Evolutionary conservation across 2,888 invertebrate genomes (phyloP), one percentile per base, ranked within the genome.

Genomic region (Dryococelus australis): DNA sequence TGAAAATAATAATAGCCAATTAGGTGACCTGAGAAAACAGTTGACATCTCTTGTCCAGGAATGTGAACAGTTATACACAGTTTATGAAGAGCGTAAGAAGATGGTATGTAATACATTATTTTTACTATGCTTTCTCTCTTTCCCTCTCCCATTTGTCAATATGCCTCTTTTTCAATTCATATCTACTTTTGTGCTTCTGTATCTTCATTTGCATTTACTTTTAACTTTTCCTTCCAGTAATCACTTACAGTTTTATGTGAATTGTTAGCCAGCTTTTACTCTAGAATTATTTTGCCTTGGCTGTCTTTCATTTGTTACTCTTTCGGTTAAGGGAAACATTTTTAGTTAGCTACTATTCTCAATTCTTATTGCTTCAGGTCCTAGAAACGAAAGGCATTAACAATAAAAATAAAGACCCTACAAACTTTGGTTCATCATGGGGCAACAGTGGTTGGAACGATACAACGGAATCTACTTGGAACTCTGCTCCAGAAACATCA

Each of bases 1-100:
- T 87, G 97, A 97, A 90, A 95, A 95, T 86, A 97, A 96, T 92
- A 96, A 97, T 91, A 92, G 94, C 4, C 96, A 97, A 90, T 93
- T 98, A 89, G 94, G 95, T n/a, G 96, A 96, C 88, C 91, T 97
- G 78, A 96, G 95, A 90, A 94, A 93, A 24, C 95, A 96, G 87
- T 94, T 97, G 87, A 93, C 94, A 13, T 94, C 94, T 87, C 92
- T 97, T 47, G 93, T 96, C 0, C 93, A 93, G 81, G 96, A 97
- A 91, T 97, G 96, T 91, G 95, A 95, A 91, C 93, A 93, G 86
- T 92, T 96, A 26, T 95, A 95, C 90, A 91, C 92, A n/a, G 93
- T 93, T 85, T 97, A 97, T 91, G 96, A 96, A 90, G 94, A 95
- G 89, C 95, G 95, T 90, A 94, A 94, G 87, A 93, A 93, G n/a